Conservation (phyloP, 2,113 vertebrate genomes). For the Lucifuga dentata region DNA sequence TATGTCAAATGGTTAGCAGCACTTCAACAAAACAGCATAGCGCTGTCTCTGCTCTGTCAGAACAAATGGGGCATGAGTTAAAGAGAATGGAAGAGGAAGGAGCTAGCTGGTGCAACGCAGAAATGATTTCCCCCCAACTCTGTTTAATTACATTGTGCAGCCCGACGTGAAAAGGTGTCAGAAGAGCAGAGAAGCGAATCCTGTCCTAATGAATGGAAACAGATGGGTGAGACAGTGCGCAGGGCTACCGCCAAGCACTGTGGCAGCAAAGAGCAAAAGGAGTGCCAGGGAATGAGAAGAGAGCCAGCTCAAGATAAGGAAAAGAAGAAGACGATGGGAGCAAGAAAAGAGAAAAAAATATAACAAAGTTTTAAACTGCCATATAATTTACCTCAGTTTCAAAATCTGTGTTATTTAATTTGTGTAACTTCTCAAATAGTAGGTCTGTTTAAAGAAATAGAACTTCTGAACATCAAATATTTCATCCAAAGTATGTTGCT, state of each 20-base stretch:
- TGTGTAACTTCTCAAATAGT: too few species aligned
- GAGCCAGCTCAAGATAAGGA: slow-evolving; percentile 39
- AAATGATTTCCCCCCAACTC: slow-evolving; percentile 63
- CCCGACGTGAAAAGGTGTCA: slow-evolving; percentile 80
- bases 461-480: too few species aligned
- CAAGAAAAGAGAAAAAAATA: slow-evolving; percentile 23
- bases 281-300: slow-evolving; percentile 42
- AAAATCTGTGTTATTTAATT: not conserved
- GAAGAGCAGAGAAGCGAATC: slow-evolving; percentile 78
- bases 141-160: slow-evolving; percentile 83
- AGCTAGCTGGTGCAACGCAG: slow-evolving; percentile 38
- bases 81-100: slow-evolving; percentile 51
- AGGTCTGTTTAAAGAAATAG: too few species aligned
- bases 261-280: slow-evolving; percentile 49
- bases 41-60: slow-evolving; percentile 3
- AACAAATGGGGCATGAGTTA: slow-evolving; percentile 39
- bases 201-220: slow-evolving; percentile 85
- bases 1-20: slow-evolving; percentile 13
- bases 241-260: slow-evolving; percentile 71
- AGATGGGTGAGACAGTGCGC: slow-evolving; percentile 76
- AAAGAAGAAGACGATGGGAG: slow-evolving; percentile 17
- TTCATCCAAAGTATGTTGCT: too few species aligned
- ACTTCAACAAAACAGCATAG: slow-evolving; percentile 16
- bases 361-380: not conserved
- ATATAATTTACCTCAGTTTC: slow-evolving; percentile 6